A percentile compares a stretch with the other conserved stretches of the same genome.
These are phyloP conservation scores for Halcyon smyrnensis DNA, from an alignment of 2,797 vertebrate genomes.

Conservation along the genomic window DNA sequence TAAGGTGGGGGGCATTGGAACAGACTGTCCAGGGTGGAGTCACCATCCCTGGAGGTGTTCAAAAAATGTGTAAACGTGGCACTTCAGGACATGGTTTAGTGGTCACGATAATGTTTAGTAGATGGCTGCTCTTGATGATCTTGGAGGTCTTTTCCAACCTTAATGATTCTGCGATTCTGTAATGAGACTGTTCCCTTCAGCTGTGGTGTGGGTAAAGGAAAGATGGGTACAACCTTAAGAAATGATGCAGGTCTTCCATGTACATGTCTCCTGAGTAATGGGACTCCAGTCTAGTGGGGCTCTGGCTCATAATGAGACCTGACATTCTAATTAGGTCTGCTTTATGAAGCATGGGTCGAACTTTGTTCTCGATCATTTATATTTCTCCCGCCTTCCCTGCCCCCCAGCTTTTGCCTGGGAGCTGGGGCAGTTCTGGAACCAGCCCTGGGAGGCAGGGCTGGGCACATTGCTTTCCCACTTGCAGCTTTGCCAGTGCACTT, in stretches of 20 bases:
- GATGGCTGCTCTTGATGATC: too few species aligned
- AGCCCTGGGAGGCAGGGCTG: background rate
- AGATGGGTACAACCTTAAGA: background rate
- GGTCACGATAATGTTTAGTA: too few species aligned
- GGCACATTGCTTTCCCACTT: background rate
- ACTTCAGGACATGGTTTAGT: too few species aligned
- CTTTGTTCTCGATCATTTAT: background rate
- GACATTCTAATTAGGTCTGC: constrained; percentile 22
- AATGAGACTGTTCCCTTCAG: background rate
- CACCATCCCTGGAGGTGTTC: too few species aligned
- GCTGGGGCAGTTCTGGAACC: background rate
- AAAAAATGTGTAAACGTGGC: too few species aligned
- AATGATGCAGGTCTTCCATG: background rate
- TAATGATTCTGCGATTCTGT: too few species aligned
- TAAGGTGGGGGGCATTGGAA: too few species aligned
- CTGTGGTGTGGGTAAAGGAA: background rate
- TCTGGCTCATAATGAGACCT: background rate
- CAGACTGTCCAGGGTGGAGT: too few species aligned
- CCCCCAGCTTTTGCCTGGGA: background rate
- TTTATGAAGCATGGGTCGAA: background rate
- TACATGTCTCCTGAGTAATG: background rate
- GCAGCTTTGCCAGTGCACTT: background rate
- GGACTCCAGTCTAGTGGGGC: background rate
- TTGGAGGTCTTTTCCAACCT: too few species aligned
- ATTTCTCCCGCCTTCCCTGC: background rate